phyloP scores from a whole-genome alignment of 2,797 vertebrate genomes.

The Crypturellus tataupa region DNA sequence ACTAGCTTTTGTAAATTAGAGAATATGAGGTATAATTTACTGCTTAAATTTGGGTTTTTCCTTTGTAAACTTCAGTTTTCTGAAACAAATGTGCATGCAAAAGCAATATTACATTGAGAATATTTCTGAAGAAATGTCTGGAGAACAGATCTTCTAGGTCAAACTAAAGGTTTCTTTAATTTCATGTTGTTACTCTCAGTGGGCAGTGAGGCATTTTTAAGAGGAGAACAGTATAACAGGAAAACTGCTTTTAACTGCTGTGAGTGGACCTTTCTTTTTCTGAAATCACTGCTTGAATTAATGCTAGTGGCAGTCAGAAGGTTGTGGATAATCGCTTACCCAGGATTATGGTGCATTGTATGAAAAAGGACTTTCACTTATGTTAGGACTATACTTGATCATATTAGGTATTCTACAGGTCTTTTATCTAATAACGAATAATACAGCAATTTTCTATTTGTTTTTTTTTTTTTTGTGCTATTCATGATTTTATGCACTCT shows the following conservation, averaged over 20 bases:
- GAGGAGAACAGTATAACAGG: neutral
- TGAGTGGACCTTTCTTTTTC: neutral
- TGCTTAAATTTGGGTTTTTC: neutral
- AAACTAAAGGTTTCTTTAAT: neutral
- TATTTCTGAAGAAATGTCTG: too few relatives aligned
- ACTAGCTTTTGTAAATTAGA: neutral
- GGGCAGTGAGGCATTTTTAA: accelerated
- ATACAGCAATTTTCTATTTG: neutral
- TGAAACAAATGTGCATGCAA: neutral
- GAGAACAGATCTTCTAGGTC: neutral
- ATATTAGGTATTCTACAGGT: neutral
- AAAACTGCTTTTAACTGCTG: neutral
- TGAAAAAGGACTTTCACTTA: neutral
- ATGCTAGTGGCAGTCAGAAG: neutral
- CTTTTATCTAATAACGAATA: neutral
- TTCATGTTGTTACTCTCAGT: accelerated
- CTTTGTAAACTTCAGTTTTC: neutral
- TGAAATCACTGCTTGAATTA: neutral
- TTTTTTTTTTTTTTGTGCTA: neutral
- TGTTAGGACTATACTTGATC: neutral
- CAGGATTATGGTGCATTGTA: neutral
- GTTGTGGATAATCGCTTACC: neutral
- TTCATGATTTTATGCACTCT: neutral
- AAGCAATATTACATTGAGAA: neutral
- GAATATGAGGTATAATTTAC: neutral